Base-by-base conservation (phyloP, 37 sponge, comb jelly and placozoan species). In the Aplysina aerophoba region DNA sequence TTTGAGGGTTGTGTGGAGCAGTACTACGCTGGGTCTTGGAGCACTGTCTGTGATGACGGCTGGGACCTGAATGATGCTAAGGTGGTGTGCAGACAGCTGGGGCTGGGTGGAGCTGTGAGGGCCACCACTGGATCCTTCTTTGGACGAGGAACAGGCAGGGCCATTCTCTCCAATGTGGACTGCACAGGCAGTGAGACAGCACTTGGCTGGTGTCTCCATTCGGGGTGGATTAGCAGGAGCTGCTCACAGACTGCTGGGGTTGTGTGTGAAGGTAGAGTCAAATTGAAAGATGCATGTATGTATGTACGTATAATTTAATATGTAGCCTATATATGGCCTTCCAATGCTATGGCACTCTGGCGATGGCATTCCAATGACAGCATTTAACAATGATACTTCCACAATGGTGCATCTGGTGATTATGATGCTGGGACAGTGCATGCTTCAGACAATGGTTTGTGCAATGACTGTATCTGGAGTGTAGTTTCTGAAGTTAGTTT, bases 81-180 rank as follows among this genome's bases (percentile, higher is more conserved):
- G 40, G 83, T 83, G 14, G 83, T 83, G 15, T 83, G 83, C 66
- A 83, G 33, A 25, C 65, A 65, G 22, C 83, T 83, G 62, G 83
- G 83, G 36, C 63, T 53, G 4, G 83, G 67, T 22, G 44, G 17
- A 44, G 83, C 83, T 25, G 6, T 83, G 67, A 50, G 40, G 41
- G 83, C 83, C 63, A 40, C 63, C 16, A 38, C 53, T 11, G 68
- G 83, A 30, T 66, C 67, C 3, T 11, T 38, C 41, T 83, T 66
- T 41, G 67, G 67, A 37, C 83, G 15, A n/a, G 83, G 83, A 22
- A 64, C 5, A 27, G 67, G 83, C 1, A 19, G 17, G 24, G 13
- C 54, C 13, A 40, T 75, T 39, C 21, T 75, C 24, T 75, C 78
- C 5, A 75, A 75, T 75, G 78, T 75, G 21, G 78, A 75, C 78